phyloP scores from a whole-genome alignment of 2,113 vertebrate species.

The Crotalus tigris region DNA sequence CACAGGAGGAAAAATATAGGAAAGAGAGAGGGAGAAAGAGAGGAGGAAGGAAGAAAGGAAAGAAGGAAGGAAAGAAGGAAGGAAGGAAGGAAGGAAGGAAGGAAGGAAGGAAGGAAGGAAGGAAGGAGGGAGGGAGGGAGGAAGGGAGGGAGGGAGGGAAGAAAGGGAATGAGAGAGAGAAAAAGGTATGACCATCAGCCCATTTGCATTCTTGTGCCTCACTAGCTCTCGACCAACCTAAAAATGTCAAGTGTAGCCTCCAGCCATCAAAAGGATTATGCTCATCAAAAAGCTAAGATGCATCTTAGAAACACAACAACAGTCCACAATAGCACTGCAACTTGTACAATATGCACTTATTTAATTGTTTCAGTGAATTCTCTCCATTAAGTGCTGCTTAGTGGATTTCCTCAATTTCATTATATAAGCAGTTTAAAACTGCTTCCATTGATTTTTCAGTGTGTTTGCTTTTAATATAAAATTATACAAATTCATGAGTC shows the following conservation, averaged over 20 bases:
- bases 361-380: not conserved
- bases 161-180: no score
- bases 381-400: not conserved
- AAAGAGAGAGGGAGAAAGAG: not conserved
- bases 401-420: not conserved
- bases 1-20: not conserved
- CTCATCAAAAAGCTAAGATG: not conserved
- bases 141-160: no score
- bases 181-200: not conserved
- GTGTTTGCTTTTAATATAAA: not conserved
- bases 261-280: not conserved
- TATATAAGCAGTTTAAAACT: not conserved
- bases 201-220: not conserved
- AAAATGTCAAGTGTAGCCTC: not conserved
- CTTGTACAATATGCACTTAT: not conserved
- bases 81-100: no score
- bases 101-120: no score
- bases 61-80: no score
- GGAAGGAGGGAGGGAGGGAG: no score
- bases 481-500: not conserved
- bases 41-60: fast-evolving
- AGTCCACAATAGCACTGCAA: not conserved
- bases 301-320: not conserved
- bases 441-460: not conserved
- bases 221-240: not conserved